These are phyloP conservation scores for Archocentrus centrarchus DNA, from an alignment of 2,113 vertebrate genomes.

Conservation along the genomic window DNA sequence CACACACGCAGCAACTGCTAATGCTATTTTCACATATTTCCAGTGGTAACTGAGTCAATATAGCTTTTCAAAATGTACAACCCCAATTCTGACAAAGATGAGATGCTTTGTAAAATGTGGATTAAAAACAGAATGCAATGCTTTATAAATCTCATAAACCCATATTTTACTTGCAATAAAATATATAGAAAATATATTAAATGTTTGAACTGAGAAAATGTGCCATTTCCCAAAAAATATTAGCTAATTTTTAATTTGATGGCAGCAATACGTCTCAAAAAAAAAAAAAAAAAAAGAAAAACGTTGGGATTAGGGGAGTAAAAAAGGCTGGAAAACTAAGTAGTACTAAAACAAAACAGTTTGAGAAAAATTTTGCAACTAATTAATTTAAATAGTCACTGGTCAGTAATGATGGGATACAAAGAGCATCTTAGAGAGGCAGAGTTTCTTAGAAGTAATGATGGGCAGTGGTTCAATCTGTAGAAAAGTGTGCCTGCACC, in stretches of 20 bases:
- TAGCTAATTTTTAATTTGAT: not conserved
- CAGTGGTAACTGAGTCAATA: not conserved
- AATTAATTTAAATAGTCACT: not conserved
- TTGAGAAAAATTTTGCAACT: not conserved
- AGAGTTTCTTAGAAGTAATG: too few species aligned
- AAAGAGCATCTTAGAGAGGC: not conserved
- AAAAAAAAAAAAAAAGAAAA: too few species aligned
- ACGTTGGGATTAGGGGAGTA: too few species aligned
- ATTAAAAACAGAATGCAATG: not conserved
- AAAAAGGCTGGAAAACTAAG: too few species aligned
- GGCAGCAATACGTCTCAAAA: not conserved
- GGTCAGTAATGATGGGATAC: not conserved
- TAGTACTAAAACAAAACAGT: too few species aligned
- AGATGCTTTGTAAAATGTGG: not conserved
- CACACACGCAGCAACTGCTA: not conserved
- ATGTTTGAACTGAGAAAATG: not conserved
- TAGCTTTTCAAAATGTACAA: not conserved
- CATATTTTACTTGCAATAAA: not conserved
- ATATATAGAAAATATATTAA: not conserved
- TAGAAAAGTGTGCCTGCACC: too few species aligned
- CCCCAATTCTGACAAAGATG: not conserved
- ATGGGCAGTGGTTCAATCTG: too few species aligned
- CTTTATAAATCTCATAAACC: not conserved
- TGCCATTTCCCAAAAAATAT: not conserved
- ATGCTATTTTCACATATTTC: not conserved